Percentiles rank a stretch among this genome's conserved stretches.
These are phyloP conservation scores for Leptoteleia sp. DNA, from an alignment of 1,140 invertebrate genomes.

Conservation along the genomic window DNA sequence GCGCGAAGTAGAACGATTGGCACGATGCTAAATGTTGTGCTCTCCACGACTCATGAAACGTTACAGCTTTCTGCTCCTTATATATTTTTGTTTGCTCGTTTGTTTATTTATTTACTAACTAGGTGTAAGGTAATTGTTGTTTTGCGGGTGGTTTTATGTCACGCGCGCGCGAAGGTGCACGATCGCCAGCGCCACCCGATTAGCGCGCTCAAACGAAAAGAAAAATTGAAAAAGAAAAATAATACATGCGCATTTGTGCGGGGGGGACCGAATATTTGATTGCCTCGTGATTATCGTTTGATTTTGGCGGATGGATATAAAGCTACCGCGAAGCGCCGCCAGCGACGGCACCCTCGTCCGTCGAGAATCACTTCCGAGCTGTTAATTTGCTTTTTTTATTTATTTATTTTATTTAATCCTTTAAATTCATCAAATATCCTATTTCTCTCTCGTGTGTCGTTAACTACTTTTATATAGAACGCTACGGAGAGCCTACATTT, in stretches of 20 bases:
- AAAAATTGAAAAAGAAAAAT: no score
- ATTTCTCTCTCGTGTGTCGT: conserved; percentile 59
- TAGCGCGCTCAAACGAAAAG: neutral
- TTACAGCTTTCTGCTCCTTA: conserved; percentile 3
- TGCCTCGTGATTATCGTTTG: conserved; percentile 51
- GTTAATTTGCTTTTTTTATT: conserved; percentile 1
- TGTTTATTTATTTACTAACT: conserved; percentile 28
- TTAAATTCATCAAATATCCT: conserved; percentile 53
- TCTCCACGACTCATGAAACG: conserved; percentile 35
- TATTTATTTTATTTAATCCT: conserved; percentile 37
- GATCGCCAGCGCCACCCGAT: conserved; percentile 5
- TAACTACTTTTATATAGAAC: conserved; percentile 63
- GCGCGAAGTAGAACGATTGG: conserved; percentile 62
- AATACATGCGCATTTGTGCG: no score
- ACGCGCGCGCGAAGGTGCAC: neutral
- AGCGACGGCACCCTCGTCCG: conserved; percentile 2
- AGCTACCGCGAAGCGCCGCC: neutral
- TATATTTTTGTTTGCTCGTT: conserved; percentile 2
- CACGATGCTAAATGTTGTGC: conserved; percentile 67
- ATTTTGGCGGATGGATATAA: conserved; percentile 26
- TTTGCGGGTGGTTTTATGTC: no score
- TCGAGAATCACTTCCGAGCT: conserved; percentile 15
- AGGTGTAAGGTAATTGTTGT: no score
- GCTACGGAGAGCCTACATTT: conserved; percentile 60
- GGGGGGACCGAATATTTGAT: conserved; percentile 36